Base-by-base conservation (phyloP, 2,797 vertebrate species). In the Anableps anableps region DNA sequence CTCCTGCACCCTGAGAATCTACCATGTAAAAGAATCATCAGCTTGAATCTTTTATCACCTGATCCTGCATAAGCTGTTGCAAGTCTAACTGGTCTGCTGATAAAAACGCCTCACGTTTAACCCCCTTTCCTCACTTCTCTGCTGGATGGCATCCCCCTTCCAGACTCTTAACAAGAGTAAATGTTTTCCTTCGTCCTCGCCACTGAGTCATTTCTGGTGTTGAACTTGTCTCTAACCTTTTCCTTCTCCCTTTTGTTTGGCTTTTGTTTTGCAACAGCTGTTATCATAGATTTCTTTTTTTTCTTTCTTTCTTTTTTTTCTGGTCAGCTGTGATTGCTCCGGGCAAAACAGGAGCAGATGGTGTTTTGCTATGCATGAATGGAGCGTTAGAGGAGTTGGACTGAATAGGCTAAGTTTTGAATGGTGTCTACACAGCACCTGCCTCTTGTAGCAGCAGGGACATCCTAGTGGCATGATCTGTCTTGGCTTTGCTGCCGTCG, bases 301-400 rank as follows among this genome's bases (percentile, higher is more conserved):
- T 89, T 95, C 96, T 95, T 77, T 95, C 84, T 93, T 85, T 94
- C 95, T 95, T 94, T 95, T 96, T 96, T 93, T 96, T 92, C 96
- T 97, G 98, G 98, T 99, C 98, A 99, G 98, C 98, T 99, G 99
- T 99, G 98, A 98, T 99, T 98, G 98, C 98, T 98, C 96, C 95
- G 97, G 98, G 99, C 97, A 97, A 98, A 99, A 98, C 97, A 99
- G 97, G 97, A 99, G 97, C 98, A 99, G 98, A 99, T 99, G 99
- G 99, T 98, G 98, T 99, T 99, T 99, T 99, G 98, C 98, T 98
- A 98, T 99, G 98, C 98, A 99, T 99, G 98, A 99, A 99, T 99
- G 97, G 97, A 96, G 96, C 96, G 97, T 97, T 97, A 97, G 97
- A 97, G 96, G 97, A 97, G 97, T 97, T 96, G 95, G 96, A 96